phyloP scores from a whole-genome alignment of 2,888 invertebrate genomes.

The Epinotia demarniana region DNA sequence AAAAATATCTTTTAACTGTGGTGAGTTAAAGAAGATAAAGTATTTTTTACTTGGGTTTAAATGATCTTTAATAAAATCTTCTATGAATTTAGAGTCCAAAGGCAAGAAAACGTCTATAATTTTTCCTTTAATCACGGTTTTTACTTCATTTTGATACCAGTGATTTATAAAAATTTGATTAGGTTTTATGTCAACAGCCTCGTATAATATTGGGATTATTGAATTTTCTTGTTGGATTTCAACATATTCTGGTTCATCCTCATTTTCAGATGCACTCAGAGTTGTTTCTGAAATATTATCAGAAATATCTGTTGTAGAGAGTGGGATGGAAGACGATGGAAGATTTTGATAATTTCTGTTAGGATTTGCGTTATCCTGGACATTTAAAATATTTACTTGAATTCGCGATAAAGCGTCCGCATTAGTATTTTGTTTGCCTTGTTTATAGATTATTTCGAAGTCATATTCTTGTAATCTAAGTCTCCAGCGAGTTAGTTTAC shows the following conservation, averaged over 20 bases:
- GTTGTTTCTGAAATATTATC: background rate
- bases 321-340: background rate
- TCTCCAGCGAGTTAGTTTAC: too few species aligned
- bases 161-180: constrained; percentile 51
- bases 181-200: constrained; percentile 2
- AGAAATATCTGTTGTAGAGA: background rate
- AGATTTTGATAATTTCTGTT: background rate
- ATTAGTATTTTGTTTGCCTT: background rate
- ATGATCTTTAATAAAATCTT: constrained; percentile 52
- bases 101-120: constrained; percentile 52
- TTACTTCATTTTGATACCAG: constrained; percentile 50
- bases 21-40: constrained; percentile 48
- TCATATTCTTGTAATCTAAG: too few species aligned
- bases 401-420: background rate
- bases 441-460: too few species aligned
- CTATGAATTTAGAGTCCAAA: constrained; percentile 47
- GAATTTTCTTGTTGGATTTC: background rate
- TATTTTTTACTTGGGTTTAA: constrained; percentile 49
- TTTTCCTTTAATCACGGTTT: constrained; percentile 50
- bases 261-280: too few species aligned
- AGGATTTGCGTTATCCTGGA: background rate
- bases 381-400: constrained; percentile 20
- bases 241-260: background rate
- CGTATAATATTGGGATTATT: constrained; percentile 1
- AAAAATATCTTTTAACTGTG: constrained; percentile 33